Evolutionary conservation across 2,113 vertebrate species (phyloP), one percentile per base, ranked within the genome.

Genomic region (Sander lucioperca): DNA sequence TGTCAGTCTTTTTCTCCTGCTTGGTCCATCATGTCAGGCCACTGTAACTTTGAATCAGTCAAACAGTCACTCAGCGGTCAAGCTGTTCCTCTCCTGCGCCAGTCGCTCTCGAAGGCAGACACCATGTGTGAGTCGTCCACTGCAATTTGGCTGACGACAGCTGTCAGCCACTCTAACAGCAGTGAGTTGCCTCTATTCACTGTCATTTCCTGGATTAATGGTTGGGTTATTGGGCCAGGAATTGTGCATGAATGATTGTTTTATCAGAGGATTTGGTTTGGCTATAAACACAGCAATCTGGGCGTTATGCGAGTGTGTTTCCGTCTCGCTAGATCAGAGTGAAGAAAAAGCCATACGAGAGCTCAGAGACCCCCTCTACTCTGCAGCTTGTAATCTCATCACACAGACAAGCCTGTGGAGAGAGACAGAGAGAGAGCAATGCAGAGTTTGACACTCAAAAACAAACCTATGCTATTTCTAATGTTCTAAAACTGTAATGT

Each of bases 1-100:
- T 77, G 48, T 86, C 79, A 48, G 51, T 64, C 43, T 70, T 45
- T 68, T 13, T 23, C 76, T 58, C 53, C 79, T 15, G 21, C 57
- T 80, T 78, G 70, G 74, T 85, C 88, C 82, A 47, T 88, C 88
- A 84, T 0, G 54, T 85, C 82, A 71, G 69, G 66, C 58, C 82
- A 56, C 77, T 59, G 74, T 75, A 84, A 87, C 84, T 79, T 50
- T 77, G 80, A 64, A 74, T 87, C 82, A 74, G 79, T 81, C 82
- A 54, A 39, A 53, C 76, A 66, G 80, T 76, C 69, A 23, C 71
- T 74, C 73, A 48, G 66, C 30, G 73, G 69, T 85, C 80, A 15
- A 85, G 76, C 65, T 63, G 79, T 79, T 66, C 61, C 27, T 67
- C 21, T 57, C 36, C 63, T 39, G 72, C 14, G 39, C 15, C 14